Conservation (phyloP, 1,140 invertebrate genomes). For the Solenopsis fugax region DNA sequence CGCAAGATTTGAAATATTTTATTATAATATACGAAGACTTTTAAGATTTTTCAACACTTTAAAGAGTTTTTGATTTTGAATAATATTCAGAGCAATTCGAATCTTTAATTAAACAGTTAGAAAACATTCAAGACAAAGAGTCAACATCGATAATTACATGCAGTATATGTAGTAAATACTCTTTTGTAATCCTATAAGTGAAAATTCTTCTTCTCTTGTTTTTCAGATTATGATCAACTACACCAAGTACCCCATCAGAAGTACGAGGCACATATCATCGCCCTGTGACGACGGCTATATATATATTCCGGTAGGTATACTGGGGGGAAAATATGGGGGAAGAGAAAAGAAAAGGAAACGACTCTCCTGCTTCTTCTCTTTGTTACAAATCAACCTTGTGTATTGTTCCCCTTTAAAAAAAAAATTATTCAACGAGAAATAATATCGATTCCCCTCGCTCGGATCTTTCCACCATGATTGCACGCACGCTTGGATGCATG, state of each 20-base stretch:
- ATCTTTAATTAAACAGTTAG: background rate
- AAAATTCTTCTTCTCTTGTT: slow-evolving; percentile 25
- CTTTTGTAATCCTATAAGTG: background rate
- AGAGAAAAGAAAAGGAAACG: background rate
- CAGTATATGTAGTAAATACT: background rate
- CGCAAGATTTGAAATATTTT: background rate
- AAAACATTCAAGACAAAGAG: background rate
- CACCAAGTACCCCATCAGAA: slow-evolving; percentile 88
- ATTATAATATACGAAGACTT: background rate
- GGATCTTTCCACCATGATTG: background rate
- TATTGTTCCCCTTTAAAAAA: slow-evolving; percentile 28
- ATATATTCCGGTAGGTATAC: slow-evolving; percentile 90
- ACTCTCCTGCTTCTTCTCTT: background rate
- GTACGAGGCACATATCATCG: slow-evolving; percentile 88
- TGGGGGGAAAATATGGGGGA: background rate
- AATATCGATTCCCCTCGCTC: slow-evolving; percentile 37
- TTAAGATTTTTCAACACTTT: background rate
- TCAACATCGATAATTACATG: background rate
- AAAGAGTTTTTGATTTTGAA: background rate
- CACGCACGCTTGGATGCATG: slow-evolving; percentile 24
- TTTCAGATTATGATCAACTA: slow-evolving; percentile 88
- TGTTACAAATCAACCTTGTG: background rate
- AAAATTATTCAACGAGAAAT: slow-evolving; percentile 20
- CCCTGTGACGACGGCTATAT: slow-evolving; percentile 95
- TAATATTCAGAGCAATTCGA: background rate